phyloP scores from a whole-genome alignment of 2,888 invertebrate genomes.

The Drosophila borealis region DNA sequence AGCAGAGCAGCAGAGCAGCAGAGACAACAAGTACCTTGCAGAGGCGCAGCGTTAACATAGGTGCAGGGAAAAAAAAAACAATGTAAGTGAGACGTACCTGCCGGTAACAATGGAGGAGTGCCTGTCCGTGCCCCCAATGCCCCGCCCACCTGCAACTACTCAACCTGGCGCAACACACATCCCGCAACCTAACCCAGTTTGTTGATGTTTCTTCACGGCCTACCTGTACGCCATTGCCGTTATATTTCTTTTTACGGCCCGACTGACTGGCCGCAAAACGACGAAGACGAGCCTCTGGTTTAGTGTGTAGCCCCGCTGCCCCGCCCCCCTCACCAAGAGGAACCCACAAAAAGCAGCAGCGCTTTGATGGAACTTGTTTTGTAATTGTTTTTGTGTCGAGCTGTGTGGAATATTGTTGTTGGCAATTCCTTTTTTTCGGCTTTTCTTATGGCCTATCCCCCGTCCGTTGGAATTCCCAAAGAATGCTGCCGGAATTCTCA shows the following conservation, averaged over 20 bases:
- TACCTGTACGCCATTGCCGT: slow-evolving; percentile 47
- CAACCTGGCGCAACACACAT: slow-evolving; percentile 29
- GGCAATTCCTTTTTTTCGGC: slow-evolving; percentile 29
- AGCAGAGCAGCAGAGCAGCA: background rate
- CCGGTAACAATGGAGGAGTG: slow-evolving; percentile 39
- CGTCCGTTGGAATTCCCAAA: slow-evolving; percentile 6
- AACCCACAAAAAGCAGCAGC: slow-evolving; percentile 39
- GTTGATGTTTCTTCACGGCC: slow-evolving; percentile 62
- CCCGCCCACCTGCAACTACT: slow-evolving; percentile 40
- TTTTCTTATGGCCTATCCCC: slow-evolving; percentile 30
- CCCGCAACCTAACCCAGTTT: slow-evolving; percentile 69
- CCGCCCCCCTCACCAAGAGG: slow-evolving; percentile 2
- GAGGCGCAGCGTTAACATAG: slow-evolving; percentile 56
- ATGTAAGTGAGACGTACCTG: slow-evolving; percentile 15
- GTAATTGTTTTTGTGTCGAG: slow-evolving; percentile 75
- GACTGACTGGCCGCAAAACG: slow-evolving; percentile 75
- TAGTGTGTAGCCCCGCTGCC: background rate
- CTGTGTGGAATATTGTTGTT: slow-evolving; percentile 28
- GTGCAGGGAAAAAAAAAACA: slow-evolving; percentile 43
- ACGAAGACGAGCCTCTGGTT: slow-evolving; percentile 52
- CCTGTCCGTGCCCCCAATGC: background rate
- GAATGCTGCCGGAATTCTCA: slow-evolving; percentile 14
- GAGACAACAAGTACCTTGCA: slow-evolving; percentile 48
- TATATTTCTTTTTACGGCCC: slow-evolving; percentile 73
- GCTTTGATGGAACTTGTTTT: slow-evolving; percentile 68